phyloP scores from a whole-genome alignment of 2,113 vertebrate species.

The Mesoclemmys tuberculata region DNA sequence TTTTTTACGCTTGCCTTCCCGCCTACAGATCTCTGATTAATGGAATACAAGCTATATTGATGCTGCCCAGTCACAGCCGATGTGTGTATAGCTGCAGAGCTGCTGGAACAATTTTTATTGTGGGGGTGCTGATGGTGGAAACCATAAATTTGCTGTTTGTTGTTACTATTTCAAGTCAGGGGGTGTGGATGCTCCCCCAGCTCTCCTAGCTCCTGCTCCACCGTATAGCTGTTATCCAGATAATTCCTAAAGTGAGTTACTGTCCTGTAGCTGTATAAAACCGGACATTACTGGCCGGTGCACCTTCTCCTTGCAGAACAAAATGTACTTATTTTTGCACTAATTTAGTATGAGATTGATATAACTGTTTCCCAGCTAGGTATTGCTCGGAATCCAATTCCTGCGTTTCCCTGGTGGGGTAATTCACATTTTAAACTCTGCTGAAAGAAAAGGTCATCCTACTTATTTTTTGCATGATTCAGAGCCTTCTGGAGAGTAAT shows the following conservation, averaged over 20 bases:
- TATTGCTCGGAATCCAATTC: constrained; percentile 22
- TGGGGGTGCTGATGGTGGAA: too few species aligned
- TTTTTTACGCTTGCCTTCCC: constrained; percentile 42
- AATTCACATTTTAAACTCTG: background rate
- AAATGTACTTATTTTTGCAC: constrained; percentile 20
- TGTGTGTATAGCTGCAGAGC: background rate
- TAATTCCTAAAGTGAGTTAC: constrained; percentile 23
- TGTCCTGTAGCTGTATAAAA: background rate
- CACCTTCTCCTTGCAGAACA: background rate
- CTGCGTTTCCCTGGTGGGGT: background rate
- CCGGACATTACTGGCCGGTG: background rate
- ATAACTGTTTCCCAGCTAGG: constrained; percentile 15
- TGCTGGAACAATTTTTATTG: too few species aligned
- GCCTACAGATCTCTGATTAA: constrained; percentile 15
- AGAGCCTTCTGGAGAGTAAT: constrained; percentile 6
- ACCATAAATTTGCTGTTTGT: too few species aligned
- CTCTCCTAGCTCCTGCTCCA: too few species aligned
- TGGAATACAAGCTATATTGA: background rate
- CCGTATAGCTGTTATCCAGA: constrained; percentile 12
- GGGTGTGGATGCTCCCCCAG: too few species aligned
- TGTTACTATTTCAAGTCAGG: too few species aligned
- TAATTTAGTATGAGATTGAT: constrained; percentile 4
- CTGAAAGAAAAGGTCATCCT: constrained; percentile 25
- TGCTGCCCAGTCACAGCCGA: constrained; percentile 16
- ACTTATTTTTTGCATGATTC: background rate